phyloP scores from a whole-genome alignment of 2,797 vertebrate species.

The Microctenopoma steveboyesi region DNA sequence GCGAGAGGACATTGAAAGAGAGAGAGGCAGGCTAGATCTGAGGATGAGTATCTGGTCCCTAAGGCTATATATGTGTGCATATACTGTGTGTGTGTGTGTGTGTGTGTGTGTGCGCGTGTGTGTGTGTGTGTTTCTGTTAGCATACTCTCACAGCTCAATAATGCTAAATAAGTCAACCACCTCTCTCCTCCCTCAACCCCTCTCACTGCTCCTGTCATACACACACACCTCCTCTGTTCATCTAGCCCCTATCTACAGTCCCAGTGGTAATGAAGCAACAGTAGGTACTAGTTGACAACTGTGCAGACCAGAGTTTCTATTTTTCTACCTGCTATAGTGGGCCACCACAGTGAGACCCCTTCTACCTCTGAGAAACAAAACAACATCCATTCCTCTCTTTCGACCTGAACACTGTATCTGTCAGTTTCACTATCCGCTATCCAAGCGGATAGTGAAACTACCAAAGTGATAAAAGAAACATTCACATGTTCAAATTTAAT shows the following conservation, averaged over 20 bases:
- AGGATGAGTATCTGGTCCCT: conserved; percentile 73
- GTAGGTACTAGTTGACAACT: conserved; percentile 73
- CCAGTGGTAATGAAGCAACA: conserved; percentile 77
- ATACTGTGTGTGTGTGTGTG: conserved; percentile 28
- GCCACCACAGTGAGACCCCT: conserved; percentile 60
- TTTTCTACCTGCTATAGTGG: conserved; percentile 67
- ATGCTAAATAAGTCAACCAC: conserved; percentile 80
- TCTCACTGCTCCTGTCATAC: conserved; percentile 66
- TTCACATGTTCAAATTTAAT: neutral
- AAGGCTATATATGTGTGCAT: conserved; percentile 49
- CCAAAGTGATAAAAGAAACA: neutral
- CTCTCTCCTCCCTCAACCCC: conserved; percentile 62
- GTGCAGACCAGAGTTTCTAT: conserved; percentile 69
- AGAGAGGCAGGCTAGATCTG: conserved; percentile 60
- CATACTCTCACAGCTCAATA: conserved; percentile 77
- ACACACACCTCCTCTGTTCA: conserved; percentile 51
- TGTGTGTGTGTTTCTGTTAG: conserved; percentile 51
- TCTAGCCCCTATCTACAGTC: conserved; percentile 49
- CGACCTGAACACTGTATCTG: conserved; percentile 24
- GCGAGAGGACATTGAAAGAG: conserved; percentile 35
- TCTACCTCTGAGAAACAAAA: conserved; percentile 56
- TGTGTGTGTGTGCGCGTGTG: conserved; percentile 23
- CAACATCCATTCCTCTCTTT: conserved; percentile 45
- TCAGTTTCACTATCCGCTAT: conserved; percentile 11
- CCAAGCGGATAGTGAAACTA: too few species aligned